Percentiles rank a stretch among this genome's conserved stretches.
These are phyloP conservation scores for Coreius guichenoti DNA, from an alignment of 2,797 vertebrate species.

Conservation along the genomic window DNA sequence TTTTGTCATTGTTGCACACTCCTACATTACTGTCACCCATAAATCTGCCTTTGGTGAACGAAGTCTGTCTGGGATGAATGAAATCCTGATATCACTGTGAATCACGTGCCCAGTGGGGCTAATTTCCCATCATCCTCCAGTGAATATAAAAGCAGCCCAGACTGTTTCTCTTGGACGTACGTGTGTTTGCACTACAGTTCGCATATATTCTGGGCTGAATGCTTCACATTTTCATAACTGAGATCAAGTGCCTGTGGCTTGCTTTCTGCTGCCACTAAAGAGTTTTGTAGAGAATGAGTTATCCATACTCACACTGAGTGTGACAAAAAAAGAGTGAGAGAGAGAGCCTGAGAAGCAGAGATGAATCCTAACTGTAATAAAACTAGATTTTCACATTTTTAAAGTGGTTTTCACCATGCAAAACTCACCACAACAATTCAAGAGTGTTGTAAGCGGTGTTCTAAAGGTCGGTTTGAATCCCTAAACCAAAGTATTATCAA, in stretches of 20 bases:
- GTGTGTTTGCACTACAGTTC: slow-evolving; percentile 70
- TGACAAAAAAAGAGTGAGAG: neutral
- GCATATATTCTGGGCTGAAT: slow-evolving; percentile 73
- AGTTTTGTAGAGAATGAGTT: slow-evolving; percentile 25
- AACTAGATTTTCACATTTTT: neutral
- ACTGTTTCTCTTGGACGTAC: slow-evolving; percentile 74
- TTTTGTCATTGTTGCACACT: neutral
- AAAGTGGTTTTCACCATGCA: neutral
- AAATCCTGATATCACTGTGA: slow-evolving; percentile 61
- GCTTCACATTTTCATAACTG: slow-evolving; percentile 71
- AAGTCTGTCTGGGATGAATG: slow-evolving; percentile 10
- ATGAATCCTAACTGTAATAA: neutral
- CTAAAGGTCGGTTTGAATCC: neutral
- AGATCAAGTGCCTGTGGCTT: slow-evolving; percentile 54
- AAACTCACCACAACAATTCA: neutral
- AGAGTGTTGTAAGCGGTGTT: neutral
- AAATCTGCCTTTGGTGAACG: neutral
- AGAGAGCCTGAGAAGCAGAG: neutral
- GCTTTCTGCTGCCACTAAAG: slow-evolving; percentile 22
- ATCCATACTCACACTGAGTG: slow-evolving; percentile 1
- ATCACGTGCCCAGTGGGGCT: slow-evolving; percentile 17
- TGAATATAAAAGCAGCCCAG: slow-evolving; percentile 54
- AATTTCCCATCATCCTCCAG: slow-evolving; percentile 40
- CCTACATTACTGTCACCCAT: neutral
- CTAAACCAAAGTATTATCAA: neutral